Evolutionary conservation across 2,113 vertebrate species (phyloP), one percentile per base, ranked within the genome.

Genomic region (Siniperca chuatsi): DNA sequence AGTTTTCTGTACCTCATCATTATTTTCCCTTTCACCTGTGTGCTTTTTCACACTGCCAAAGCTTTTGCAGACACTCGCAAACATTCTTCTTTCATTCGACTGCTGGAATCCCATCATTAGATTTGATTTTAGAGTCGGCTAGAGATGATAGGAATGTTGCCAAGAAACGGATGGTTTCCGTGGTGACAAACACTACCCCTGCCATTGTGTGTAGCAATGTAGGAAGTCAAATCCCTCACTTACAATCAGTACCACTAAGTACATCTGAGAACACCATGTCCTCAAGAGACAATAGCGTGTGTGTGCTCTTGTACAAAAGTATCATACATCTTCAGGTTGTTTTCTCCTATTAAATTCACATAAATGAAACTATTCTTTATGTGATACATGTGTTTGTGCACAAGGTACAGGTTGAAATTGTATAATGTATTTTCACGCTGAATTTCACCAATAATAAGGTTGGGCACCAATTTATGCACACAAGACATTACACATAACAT

Each of bases 151-250:
- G 96, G 95, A 93, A 95, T 92, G 97, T 98, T 96, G 96, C 97
- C 95, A 96, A 96, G 97, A 96, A 97, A 97, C 96, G 95, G 96
- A 97, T 96, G 95, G 97, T 98, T 97, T 97, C 97, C 95, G 94
- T 95, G 96, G 97, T 94, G 95, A 97, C 85, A 83, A 83, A 94
- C 90, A 93, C 96, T 96, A 95, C 95, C 93, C 95, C 93, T 95
- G 95, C 95, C 95, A 96, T 95, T 93, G 25, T 95, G 95, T 94
- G 95, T 86, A 92, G 96, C 90, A 91, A 93, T 75, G 86, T 29
- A 96, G 94, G 35, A 95, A 96, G 95, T 96, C 78, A 46, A 74
- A 85, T 83, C 84, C 69, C 58, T 89, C 79, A 89, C 88, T 75
- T 83, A n/a, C 71, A 60, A 29, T 79, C 75, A 82, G 75, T 40